These are phyloP conservation scores for Spinus pinus DNA, from an alignment of 2,797 vertebrate species.

Conservation along the genomic window DNA sequence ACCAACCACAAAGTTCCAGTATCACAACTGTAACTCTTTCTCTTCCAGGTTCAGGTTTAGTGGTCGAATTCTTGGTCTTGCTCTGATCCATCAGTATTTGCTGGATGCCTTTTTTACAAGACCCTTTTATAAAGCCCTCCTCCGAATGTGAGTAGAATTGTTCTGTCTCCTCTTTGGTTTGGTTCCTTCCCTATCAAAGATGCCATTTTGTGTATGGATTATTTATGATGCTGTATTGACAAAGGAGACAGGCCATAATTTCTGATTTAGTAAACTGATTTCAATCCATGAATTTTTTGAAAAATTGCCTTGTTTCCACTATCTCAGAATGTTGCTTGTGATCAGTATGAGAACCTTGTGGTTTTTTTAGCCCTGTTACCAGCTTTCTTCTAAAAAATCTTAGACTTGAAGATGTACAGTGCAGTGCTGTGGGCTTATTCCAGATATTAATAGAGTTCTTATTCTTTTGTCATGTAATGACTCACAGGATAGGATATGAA, in stretches of 20 bases:
- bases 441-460: constrained; percentile 51
- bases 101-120: constrained; percentile 97
- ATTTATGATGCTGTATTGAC: not conserved
- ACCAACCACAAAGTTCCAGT: not conserved
- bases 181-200: not conserved
- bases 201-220: not conserved
- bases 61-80: constrained; percentile 93
- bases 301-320: not conserved
- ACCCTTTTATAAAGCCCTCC: constrained; percentile 97
- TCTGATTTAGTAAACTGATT: not conserved
- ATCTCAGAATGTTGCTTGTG: not conserved
- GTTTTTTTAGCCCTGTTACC: constrained; percentile 1
- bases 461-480: constrained; percentile 37
- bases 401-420: not conserved
- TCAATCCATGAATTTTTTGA: not conserved
- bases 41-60: constrained; percentile 93
- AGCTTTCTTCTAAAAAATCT: constrained; percentile 3
- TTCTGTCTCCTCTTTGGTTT: not conserved
- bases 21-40: not conserved
- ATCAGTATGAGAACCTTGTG: not conserved
- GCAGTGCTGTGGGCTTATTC: constrained; percentile 38
- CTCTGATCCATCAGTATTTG: constrained; percentile 96
- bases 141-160: constrained; percentile 88
- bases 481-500: constrained; percentile 46
- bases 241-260: not conserved